These are phyloP conservation scores for Macquaria australasica DNA, from an alignment of 2,113 vertebrate genomes.

Conservation along the genomic window DNA sequence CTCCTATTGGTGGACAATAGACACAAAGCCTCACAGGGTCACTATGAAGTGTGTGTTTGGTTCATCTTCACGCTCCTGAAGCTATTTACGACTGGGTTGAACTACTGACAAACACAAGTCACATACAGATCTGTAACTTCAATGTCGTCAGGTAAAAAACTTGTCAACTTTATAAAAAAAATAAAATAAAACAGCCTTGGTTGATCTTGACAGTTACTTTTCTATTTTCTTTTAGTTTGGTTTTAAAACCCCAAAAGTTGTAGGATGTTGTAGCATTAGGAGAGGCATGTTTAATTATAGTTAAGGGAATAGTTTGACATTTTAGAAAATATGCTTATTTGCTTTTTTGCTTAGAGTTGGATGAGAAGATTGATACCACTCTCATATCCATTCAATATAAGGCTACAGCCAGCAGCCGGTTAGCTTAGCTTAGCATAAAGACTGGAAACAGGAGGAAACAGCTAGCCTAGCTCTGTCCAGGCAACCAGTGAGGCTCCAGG, in stretches of 20 bases:
- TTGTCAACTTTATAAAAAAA: neutral
- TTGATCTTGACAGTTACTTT: neutral
- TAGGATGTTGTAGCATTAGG: neutral
- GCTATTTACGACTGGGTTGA: constrained; percentile 8
- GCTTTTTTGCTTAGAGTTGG: neutral
- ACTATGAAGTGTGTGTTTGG: constrained; percentile 40
- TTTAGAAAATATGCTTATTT: neutral
- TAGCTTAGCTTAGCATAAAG: constrained; percentile 5
- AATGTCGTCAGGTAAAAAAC: constrained; percentile 5
- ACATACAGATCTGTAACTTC: constrained; percentile 26
- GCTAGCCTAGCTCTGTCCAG: neutral
- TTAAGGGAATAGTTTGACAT: constrained; percentile 5
- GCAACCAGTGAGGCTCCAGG: too few species aligned
- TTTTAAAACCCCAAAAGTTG: neutral
- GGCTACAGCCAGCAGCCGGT: neutral
- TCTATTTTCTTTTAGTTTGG: neutral
- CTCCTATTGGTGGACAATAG: constrained; percentile 19
- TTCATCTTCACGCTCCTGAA: constrained; percentile 24
- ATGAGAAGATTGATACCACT: neutral
- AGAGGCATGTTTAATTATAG: neutral
- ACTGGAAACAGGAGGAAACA: neutral
- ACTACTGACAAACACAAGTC: constrained; percentile 36
- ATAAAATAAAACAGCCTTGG: neutral
- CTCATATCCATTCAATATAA: neutral
- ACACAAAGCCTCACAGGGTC: constrained; percentile 20